These are phyloP conservation scores for Macropodus opercularis DNA, from an alignment of 2,797 vertebrate species.

Conservation along the genomic window DNA sequence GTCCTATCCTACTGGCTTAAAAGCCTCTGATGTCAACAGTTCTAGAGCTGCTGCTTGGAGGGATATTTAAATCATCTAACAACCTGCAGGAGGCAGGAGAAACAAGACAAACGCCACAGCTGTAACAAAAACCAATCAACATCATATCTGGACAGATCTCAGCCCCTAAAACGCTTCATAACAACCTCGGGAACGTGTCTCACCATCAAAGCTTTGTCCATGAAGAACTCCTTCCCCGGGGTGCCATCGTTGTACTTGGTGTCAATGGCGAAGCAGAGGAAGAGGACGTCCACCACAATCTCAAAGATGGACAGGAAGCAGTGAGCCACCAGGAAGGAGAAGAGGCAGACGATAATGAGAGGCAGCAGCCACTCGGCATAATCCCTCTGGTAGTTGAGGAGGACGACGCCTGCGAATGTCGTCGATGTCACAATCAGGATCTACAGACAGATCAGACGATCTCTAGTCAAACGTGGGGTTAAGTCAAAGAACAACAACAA, in stretches of 20 bases:
- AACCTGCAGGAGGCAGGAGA: no score
- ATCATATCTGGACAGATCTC: no score
- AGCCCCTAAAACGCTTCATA: no score
- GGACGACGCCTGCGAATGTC: constrained; percentile 91
- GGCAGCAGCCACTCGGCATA: constrained; percentile 96
- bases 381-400: constrained; percentile 94
- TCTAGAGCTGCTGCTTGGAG: no score
- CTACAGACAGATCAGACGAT: constrained; percentile 66
- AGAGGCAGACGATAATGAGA: constrained; percentile 94
- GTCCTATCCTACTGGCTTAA: no score
- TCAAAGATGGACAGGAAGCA: constrained; percentile 99
- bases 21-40: no score
- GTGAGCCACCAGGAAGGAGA: constrained; percentile 96
- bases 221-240: constrained; percentile 95
- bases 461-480: no score
- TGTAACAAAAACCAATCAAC: no score
- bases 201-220: constrained; percentile 99
- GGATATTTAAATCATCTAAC: no score
- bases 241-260: constrained; percentile 98
- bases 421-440: constrained; percentile 93
- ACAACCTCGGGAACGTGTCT: constrained; percentile 29
- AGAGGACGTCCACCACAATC: constrained; percentile 98
- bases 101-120: no score
- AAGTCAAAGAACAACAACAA: no score
- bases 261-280: constrained; percentile 98